A percentile compares a stretch with the other conserved stretches of the same genome.
These are phyloP conservation scores for Laspeyria flexula DNA, from an alignment of 2,888 invertebrate genomes.

Conservation along the genomic window DNA sequence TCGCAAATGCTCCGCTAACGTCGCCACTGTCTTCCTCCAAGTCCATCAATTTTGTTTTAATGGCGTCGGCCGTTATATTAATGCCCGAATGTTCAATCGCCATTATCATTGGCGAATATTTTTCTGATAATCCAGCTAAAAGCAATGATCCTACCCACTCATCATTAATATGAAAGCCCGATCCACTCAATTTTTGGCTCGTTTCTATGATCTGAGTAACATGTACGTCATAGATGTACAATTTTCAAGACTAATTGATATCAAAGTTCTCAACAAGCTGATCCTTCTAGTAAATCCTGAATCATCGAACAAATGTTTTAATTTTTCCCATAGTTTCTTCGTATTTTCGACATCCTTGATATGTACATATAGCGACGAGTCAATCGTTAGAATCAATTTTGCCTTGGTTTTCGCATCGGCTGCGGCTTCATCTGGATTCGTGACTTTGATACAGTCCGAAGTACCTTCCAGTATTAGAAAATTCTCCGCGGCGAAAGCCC, in stretches of 20 bases:
- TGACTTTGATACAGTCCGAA: background rate
- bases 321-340: background rate
- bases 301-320: conserved; percentile 3
- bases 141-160: conserved; percentile 18
- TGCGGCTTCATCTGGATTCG: background rate
- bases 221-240: background rate
- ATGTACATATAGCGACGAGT: background rate
- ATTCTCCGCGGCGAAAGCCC: background rate
- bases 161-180: conserved; percentile 18
- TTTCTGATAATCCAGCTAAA: conserved; percentile 22
- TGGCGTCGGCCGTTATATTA: conserved; percentile 8
- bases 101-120: conserved; percentile 9
- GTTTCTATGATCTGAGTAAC: background rate
- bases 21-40: conserved; percentile 10
- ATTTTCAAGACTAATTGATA: background rate
- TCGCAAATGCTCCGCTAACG: conserved; percentile 9
- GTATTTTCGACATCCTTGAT: background rate
- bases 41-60: conserved; percentile 8
- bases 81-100: conserved; percentile 11
- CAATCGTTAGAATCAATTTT: background rate
- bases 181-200: conserved; percentile 16
- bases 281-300: conserved; percentile 9
- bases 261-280: conserved; percentile 2
- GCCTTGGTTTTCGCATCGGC: background rate
- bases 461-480: background rate